phyloP scores from a whole-genome alignment of 2,888 invertebrate species.

The Napeogenes sylphis region DNA sequence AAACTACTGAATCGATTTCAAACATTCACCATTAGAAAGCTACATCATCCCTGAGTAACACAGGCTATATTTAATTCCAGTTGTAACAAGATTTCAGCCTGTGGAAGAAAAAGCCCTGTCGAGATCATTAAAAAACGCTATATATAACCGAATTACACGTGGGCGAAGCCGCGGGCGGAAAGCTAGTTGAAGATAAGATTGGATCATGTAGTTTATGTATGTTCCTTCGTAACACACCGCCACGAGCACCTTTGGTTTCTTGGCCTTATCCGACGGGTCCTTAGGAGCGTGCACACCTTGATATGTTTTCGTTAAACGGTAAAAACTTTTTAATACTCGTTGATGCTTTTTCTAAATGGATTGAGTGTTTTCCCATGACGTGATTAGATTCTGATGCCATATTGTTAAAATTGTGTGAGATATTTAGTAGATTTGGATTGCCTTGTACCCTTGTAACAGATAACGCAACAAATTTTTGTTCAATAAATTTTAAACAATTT shows the following conservation, averaged over 20 bases:
- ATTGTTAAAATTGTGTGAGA: conserved; percentile 16
- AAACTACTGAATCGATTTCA: too few relatives aligned
- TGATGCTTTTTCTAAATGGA: conserved; percentile 19
- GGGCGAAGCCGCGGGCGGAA: too few relatives aligned
- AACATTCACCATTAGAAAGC: too few relatives aligned
- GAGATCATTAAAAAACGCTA: too few relatives aligned
- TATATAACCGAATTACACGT: too few relatives aligned
- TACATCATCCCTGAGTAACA: too few relatives aligned
- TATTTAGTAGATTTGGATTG: conserved; percentile 23
- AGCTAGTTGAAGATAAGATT: conserved; percentile 24
- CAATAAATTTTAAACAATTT: conserved; percentile 17
- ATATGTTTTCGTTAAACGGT: conserved; percentile 18
- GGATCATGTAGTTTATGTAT: conserved; percentile 21
- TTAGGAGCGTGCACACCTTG: conserved; percentile 23
- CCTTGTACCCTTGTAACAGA: conserved; percentile 23
- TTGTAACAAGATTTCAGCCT: too few relatives aligned
- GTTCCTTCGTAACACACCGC: conserved; percentile 16
- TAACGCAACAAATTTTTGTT: conserved; percentile 26
- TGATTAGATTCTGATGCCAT: conserved; percentile 12
- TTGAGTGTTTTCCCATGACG: conserved; percentile 24
- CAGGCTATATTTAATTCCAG: too few relatives aligned
- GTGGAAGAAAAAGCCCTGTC: too few relatives aligned
- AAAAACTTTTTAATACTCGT: conserved; percentile 21
- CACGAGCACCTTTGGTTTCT: conserved; percentile 21
- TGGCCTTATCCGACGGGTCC: conserved; percentile 23